Percentiles rank a stretch among this genome's conserved stretches.
These are phyloP conservation scores for Pan troglodytes DNA, from an alignment of 2,113 vertebrate genomes.

Conservation along the genomic window DNA sequence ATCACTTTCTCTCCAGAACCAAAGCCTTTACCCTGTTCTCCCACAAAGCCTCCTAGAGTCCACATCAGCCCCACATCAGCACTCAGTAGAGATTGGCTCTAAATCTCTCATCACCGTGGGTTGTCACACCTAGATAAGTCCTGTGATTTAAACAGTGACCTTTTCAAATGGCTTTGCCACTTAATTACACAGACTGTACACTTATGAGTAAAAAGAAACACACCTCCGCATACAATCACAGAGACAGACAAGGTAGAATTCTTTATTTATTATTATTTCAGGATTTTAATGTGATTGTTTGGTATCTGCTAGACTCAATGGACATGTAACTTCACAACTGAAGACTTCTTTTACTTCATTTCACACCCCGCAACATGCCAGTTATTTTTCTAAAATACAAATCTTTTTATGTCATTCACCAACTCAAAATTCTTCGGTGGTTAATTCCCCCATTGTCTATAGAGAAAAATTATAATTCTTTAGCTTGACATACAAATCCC, in stretches of 20 bases:
- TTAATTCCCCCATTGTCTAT: background rate
- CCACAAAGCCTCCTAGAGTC: background rate
- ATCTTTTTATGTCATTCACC: background rate
- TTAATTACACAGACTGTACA: conserved; percentile 32
- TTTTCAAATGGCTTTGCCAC: background rate
- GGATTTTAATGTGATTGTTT: background rate
- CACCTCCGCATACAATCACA: background rate
- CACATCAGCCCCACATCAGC: background rate
- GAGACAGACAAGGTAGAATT: background rate
- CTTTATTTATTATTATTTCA: background rate
- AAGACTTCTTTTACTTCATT: background rate
- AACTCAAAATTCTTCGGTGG: background rate
- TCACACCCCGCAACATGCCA: background rate
- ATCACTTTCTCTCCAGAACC: background rate
- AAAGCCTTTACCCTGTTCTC: background rate
- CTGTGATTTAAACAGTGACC: background rate
- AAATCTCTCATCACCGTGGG: background rate
- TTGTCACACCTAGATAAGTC: background rate
- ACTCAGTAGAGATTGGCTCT: background rate
- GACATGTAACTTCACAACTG: background rate
- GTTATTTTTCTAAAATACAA: background rate
- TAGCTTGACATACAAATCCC: background rate
- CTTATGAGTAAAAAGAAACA: conserved; percentile 32
- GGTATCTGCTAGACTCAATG: background rate
- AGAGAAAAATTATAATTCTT: background rate